phyloP scores from a whole-genome alignment of 92 coral and sea anemone genomes.

The Epizoanthus fatuus region DNA sequence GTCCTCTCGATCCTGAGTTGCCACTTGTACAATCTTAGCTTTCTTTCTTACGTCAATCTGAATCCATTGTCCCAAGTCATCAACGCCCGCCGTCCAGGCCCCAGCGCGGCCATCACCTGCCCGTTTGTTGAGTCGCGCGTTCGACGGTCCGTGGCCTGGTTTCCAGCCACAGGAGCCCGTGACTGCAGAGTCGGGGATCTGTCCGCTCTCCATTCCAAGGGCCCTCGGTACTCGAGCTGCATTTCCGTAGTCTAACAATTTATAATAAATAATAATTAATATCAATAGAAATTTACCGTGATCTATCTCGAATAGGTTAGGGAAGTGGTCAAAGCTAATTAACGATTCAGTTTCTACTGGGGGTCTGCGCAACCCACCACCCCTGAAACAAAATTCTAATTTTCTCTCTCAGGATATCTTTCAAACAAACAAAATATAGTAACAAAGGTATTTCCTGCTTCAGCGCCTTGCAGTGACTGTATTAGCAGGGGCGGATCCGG shows the following conservation, averaged over 20 bases:
- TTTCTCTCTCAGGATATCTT: no score
- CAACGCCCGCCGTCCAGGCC: slow-evolving; percentile 20
- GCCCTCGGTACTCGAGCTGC: background rate
- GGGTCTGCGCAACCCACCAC: no score
- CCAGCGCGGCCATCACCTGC: background rate
- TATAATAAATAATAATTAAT: background rate
- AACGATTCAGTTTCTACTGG: no score
- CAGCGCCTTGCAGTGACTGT: no score
- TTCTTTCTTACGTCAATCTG: slow-evolving; percentile 1
- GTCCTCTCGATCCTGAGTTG: slow-evolving; percentile 22
- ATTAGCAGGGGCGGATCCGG: no score
- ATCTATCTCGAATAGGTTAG: no score
- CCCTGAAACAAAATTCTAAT: no score
- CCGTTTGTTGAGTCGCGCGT: slow-evolving; percentile 7
- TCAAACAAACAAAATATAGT: no score
- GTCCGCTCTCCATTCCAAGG: slow-evolving; percentile 26
- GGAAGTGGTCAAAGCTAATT: no score
- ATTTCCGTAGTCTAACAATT: background rate
- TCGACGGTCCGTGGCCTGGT: slow-evolving; percentile 25
- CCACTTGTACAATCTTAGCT: slow-evolving; percentile 4
- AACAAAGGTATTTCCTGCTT: no score
- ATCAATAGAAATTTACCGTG: no score
- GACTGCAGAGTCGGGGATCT: background rate
- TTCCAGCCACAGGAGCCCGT: slow-evolving; percentile 33
- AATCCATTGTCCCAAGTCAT: slow-evolving; percentile 24